A percentile compares a stretch with the other conserved stretches of the same genome.
Conservation (phyloP, 2,113 vertebrate species). For the Phaetusa simplex region DNA sequence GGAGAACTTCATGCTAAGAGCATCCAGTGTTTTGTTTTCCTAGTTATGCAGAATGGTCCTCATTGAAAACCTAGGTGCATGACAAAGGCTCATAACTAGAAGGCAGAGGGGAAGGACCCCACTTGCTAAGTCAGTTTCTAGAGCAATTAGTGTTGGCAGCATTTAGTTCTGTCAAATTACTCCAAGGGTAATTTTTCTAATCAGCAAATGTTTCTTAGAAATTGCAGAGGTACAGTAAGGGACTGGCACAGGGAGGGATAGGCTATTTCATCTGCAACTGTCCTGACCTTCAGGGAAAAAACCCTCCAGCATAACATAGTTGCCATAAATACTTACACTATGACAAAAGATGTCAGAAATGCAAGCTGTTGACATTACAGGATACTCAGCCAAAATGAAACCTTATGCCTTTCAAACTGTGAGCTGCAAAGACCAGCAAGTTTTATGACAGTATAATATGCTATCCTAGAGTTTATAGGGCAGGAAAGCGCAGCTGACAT, state of each 20-base stretch:
- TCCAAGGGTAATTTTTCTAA: background rate
- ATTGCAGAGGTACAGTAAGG: background rate
- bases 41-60: background rate
- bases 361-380: background rate
- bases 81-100: background rate
- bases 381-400: constrained; percentile 4
- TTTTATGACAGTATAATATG: background rate
- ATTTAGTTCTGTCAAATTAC: background rate
- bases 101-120: background rate
- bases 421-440: background rate
- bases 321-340: background rate
- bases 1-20: background rate
- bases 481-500: background rate
- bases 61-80: background rate
- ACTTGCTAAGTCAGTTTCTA: background rate
- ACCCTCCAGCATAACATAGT: background rate
- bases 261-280: background rate
- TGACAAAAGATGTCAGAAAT: constrained; percentile 42
- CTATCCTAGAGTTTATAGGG: background rate
- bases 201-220: background rate
- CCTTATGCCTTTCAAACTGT: background rate
- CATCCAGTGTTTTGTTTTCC: background rate
- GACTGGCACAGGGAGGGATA: background rate
- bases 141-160: background rate
- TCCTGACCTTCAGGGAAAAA: constrained; percentile 17